Evolutionary conservation across 1,140 invertebrate species (phyloP).

Genomic region (Macrostomum lignano): DNA sequence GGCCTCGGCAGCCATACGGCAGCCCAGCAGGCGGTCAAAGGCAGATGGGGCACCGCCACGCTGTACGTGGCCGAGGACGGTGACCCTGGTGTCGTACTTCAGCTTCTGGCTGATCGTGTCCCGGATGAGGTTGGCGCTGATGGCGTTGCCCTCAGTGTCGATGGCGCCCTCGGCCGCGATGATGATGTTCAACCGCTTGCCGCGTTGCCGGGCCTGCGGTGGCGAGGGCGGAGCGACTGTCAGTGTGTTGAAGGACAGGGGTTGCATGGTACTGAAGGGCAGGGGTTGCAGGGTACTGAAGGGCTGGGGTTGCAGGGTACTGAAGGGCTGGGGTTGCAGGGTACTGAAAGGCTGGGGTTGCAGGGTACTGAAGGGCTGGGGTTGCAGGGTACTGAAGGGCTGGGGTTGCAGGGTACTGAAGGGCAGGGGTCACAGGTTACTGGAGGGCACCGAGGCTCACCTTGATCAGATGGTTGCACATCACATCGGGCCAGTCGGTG

Average conservation of each 20-base stretch:
- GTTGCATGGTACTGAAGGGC: too few species aligned
- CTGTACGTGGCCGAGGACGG: constrained; percentile 87
- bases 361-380: too few species aligned
- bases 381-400: too few species aligned
- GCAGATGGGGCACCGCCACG: constrained; percentile 91
- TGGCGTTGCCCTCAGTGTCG: constrained; percentile 63
- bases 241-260: too few species aligned
- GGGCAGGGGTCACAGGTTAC: too few species aligned
- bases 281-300: too few species aligned
- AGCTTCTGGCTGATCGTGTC: constrained; percentile 57
- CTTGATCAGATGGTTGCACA: constrained; percentile 67
- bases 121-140: constrained; percentile 62
- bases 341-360: too few species aligned
- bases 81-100: constrained; percentile 82
- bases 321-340: too few species aligned
- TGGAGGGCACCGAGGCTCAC: constrained; percentile 30
- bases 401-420: too few species aligned
- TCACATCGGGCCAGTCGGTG: constrained; percentile 55
- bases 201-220: constrained; percentile 50
- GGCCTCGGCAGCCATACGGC: constrained; percentile 95
- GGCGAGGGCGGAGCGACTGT: constrained; percentile 4
- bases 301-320: too few species aligned
- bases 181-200: constrained; percentile 85
- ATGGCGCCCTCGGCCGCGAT: constrained; percentile 93
- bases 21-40: constrained; percentile 90